Base-by-base conservation (phyloP, 2,888 invertebrate species). In the Ecliptopera silaceata region DNA sequence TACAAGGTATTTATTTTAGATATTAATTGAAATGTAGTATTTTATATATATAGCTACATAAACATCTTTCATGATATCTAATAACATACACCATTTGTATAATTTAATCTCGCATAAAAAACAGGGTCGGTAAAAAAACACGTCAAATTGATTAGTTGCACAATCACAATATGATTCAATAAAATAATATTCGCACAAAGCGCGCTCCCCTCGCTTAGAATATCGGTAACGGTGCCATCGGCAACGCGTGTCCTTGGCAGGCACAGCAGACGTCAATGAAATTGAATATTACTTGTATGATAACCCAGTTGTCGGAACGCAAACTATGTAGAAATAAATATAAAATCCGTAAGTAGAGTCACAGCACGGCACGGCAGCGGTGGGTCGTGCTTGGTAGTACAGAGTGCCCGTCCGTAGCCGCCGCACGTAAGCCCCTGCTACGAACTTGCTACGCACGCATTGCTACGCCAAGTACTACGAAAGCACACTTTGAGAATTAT, bases 261-360 rank as follows among this genome's bases (percentile, higher is more conserved):
- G 80, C 78, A 79, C 77, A 74, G 74, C 77, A 65, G 74, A 84
- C 78, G 82, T 86, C 89, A 87, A 87, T 87, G 88, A 80, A 88
- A 87, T 84, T 84, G 82, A 87, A 88, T 90, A 90, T 86, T 82
- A 82, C 70, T 77, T 75, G 72, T 78, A 82, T 84, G 78, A 80
- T 90, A 59, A 90, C 90, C 89, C 82, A 86, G 89, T 85, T 90
- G 85, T 83, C 71, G 84, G 82, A 84, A 81, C 79, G 77, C 77
- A 79, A 83, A 72, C 79, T 74, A 77, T 77, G 67, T 75, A 69
- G 56, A 54, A 63, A 56, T 76, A 54, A 63, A 56, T 76, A 76
- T 79, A 82, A 86, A 86, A 84, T 77, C 74, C 72, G 77, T 77
- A 82, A 86, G 86, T 84, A 79, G 80, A 73, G 63, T 46, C 62